phyloP scores from a whole-genome alignment of 2,797 vertebrate genomes.

The Chromobotia macracanthus region DNA sequence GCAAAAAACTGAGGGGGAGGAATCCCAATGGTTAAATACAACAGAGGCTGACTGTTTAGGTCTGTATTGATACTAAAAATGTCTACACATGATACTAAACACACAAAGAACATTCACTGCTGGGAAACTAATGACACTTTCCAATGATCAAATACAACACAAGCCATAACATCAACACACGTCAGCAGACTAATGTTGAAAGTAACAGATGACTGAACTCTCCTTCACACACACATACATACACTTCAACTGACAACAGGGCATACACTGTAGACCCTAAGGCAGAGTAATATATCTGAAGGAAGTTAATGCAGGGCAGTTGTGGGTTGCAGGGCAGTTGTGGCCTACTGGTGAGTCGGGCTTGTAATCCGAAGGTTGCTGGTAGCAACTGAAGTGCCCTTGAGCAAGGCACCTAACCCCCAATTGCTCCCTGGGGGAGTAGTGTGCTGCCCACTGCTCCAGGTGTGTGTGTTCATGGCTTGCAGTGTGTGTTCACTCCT shows the following conservation, averaged over 20 bases:
- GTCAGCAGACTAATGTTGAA: not conserved
- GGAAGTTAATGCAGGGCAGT: conserved; percentile 14
- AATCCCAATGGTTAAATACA: not conserved
- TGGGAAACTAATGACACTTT: not conserved
- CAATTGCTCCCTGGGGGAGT: too few species aligned
- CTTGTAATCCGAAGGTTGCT: too few species aligned
- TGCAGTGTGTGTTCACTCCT: too few species aligned
- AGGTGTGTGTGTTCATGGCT: too few species aligned
- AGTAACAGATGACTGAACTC: not conserved
- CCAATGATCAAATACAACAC: not conserved
- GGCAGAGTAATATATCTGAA: not conserved
- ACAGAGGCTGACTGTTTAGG: conserved; percentile 11
- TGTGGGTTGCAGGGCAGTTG: too few species aligned
- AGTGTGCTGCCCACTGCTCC: too few species aligned
- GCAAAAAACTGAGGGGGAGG: not conserved
- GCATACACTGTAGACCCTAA: not conserved
- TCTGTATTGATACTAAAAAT: not conserved
- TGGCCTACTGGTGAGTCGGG: too few species aligned
- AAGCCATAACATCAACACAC: not conserved
- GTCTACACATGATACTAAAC: not conserved
- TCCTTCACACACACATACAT: not conserved
- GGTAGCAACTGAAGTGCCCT: too few species aligned
- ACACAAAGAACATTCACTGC: not conserved
- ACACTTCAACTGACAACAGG: not conserved
- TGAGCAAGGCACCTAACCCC: too few species aligned